These are phyloP conservation scores for Hyperoplus immaculatus DNA, from an alignment of 2,797 vertebrate genomes.

Conservation along the genomic window DNA sequence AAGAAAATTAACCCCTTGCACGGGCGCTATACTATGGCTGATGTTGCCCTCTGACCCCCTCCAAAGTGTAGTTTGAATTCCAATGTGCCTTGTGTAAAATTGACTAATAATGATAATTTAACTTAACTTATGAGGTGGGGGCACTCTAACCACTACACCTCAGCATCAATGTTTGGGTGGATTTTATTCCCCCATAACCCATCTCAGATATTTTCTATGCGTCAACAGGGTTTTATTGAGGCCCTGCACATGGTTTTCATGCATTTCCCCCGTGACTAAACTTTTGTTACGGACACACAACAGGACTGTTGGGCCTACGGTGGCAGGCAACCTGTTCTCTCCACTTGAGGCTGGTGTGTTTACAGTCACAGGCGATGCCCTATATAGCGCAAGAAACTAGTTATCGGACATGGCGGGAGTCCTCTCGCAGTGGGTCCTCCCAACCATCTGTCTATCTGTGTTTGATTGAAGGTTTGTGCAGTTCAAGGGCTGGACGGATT, in stretches of 20 bases:
- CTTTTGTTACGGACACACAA: constrained; percentile 45
- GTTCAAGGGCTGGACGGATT: constrained; percentile 14
- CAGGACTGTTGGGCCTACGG: constrained; percentile 51
- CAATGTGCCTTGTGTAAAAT: too few species aligned
- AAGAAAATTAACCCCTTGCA: too few species aligned
- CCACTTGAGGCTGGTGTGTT: constrained; percentile 68
- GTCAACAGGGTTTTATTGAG: background rate
- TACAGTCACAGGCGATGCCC: constrained; percentile 45
- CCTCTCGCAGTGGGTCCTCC: constrained; percentile 21
- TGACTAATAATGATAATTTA: too few species aligned
- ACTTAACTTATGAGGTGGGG: too few species aligned
- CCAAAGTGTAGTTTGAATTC: too few species aligned
- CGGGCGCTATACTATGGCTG: too few species aligned
- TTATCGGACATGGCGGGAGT: constrained; percentile 60
- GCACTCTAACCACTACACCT: background rate
- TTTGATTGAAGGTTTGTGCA: constrained; percentile 19
- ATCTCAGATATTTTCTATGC: background rate
- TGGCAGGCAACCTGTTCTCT: constrained; percentile 70
- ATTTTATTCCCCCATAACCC: constrained; percentile 51
- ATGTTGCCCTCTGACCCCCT: too few species aligned
- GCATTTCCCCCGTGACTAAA: constrained; percentile 42
- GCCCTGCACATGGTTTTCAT: background rate
- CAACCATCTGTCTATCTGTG: constrained; percentile 67
- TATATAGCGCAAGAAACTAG: constrained; percentile 62
- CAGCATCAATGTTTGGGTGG: background rate